Conservation (phyloP, 2,113 vertebrate genomes). For the Colinus virginianus region DNA sequence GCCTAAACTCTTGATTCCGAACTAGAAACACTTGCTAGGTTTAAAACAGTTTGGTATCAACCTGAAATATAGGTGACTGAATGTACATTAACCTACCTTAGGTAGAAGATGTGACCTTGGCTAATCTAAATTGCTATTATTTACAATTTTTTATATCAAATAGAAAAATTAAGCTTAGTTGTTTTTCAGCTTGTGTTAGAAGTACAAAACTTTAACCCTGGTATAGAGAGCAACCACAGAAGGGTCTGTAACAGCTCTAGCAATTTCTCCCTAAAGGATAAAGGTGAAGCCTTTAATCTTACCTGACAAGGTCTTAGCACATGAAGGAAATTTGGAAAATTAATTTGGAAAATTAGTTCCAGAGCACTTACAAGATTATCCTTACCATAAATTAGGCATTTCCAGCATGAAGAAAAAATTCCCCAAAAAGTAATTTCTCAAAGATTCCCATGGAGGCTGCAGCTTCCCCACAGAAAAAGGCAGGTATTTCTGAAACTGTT, state of each 20-base stretch:
- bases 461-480: background rate
- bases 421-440: background rate
- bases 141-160: background rate
- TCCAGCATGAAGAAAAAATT: background rate
- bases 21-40: background rate
- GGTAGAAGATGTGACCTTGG: background rate
- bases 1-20: background rate
- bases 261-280: background rate
- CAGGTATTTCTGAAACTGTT: background rate
- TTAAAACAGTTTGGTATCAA: background rate
- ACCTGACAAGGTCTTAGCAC: background rate
- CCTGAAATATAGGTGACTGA: background rate
- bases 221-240: background rate
- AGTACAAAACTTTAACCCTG: background rate
- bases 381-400: background rate
- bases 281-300: background rate
- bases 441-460: background rate
- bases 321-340: no score
- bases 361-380: background rate
- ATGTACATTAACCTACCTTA: background rate
- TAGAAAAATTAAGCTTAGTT: background rate
- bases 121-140: background rate
- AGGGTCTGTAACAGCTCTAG: background rate
- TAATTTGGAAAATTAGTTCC: background rate
- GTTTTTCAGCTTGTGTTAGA: background rate